A percentile compares a stretch with the other conserved stretches of the same genome.
Evolutionary conservation across 2,113 vertebrate genomes (phyloP).

Genomic region (Eudorcas thomsonii): DNA sequence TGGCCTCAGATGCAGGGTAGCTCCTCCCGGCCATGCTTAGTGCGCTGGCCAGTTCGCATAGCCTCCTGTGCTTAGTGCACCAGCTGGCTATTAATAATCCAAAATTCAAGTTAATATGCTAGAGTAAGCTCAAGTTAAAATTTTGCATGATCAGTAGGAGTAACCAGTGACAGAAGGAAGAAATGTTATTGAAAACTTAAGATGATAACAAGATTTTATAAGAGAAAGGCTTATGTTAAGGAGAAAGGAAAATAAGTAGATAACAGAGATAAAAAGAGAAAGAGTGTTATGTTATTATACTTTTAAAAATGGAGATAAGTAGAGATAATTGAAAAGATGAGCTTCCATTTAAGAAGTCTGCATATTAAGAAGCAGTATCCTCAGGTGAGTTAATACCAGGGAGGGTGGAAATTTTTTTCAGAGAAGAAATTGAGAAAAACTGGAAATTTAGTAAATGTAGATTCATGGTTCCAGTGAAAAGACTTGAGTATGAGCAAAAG

Average conservation of each 20-base stretch:
- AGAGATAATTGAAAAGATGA: not conserved
- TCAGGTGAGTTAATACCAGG: not conserved
- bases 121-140: not conserved
- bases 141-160: not conserved
- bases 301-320: not conserved
- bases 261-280: not conserved
- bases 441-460: not conserved
- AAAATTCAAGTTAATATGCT: not conserved
- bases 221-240: not conserved
- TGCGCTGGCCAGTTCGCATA: too few relatives aligned
- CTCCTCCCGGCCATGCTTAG: too few relatives aligned
- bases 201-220: not conserved
- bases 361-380: not conserved
- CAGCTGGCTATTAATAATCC: not conserved
- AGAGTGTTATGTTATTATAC: not conserved
- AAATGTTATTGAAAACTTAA: not conserved
- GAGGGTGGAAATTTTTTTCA: not conserved
- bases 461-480: not conserved
- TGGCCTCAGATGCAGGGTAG: rapidly evolving
- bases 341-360: not conserved
- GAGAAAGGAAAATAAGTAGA: not conserved
- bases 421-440: not conserved
- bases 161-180: not conserved
- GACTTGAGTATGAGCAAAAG: not conserved
- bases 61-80: too few relatives aligned